Evolutionary conservation across 2,888 invertebrate genomes (phyloP).

Genomic region (Platycheirus albimanus): DNA sequence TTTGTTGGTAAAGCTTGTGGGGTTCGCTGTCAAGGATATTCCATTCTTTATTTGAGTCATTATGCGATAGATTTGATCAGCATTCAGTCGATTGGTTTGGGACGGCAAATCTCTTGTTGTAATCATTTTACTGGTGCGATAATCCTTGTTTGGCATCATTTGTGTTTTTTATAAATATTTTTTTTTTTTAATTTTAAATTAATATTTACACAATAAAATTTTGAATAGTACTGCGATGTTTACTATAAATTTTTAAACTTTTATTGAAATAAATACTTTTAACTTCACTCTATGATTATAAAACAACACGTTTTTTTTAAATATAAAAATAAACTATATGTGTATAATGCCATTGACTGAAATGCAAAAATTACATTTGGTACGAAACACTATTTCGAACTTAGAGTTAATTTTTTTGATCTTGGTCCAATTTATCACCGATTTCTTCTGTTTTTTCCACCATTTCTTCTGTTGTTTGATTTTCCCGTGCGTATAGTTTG

Average conservation of each 20-base stretch:
- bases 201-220: not conserved
- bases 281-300: too few species aligned
- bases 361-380: not conserved
- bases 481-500: conserved; percentile 75
- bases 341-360: too few species aligned
- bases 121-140: too few species aligned
- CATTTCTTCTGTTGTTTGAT: conserved; percentile 43
- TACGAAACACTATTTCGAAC: not conserved
- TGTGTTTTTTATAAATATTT: too few species aligned
- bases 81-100: not conserved
- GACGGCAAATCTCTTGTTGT: too few species aligned
- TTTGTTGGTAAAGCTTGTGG: conserved; percentile 38
- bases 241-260: not conserved
- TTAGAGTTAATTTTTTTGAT: not conserved
- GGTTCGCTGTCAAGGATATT: conserved; percentile 35
- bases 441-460: conserved; percentile 14
- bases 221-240: not conserved
- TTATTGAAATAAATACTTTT: not conserved
- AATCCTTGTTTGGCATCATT: not conserved
- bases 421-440: conserved; percentile 24
- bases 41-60: conserved; percentile 48
- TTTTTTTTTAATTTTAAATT: not conserved
- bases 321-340: too few species aligned
- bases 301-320: too few species aligned
- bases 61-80: conserved; percentile 37